phyloP scores from a whole-genome alignment of 2,797 vertebrate genomes.

The Arrhamphus sclerolepis region DNA sequence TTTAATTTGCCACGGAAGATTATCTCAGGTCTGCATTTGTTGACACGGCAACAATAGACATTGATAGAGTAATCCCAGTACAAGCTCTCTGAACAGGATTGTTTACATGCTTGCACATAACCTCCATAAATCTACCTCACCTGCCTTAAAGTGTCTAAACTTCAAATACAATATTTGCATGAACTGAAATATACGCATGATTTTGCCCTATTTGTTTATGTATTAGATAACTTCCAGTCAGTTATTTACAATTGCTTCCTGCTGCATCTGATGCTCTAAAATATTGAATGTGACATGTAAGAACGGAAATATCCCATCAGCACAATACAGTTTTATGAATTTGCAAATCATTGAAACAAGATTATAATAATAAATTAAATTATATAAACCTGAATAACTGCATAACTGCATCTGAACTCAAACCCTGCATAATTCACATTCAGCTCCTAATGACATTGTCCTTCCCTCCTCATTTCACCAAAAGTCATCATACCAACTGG shows the following conservation, averaged over 20 bases:
- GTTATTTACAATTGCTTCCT: neutral
- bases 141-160: neutral
- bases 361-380: conserved; percentile 48
- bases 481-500: conserved; percentile 4
- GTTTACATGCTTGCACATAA: too few species aligned
- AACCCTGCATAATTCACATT: conserved; percentile 18
- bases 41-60: too few species aligned
- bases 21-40: too few species aligned
- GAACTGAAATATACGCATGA: too few species aligned
- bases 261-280: neutral
- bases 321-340: neutral
- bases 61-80: too few species aligned
- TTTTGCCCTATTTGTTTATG: too few species aligned
- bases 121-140: too few species aligned
- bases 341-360: conserved; percentile 31
- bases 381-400: conserved; percentile 17
- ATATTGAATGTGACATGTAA: conserved; percentile 8
- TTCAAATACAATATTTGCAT: too few species aligned
- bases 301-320: neutral
- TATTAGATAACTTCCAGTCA: neutral
- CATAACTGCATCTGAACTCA: conserved; percentile 18
- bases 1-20: too few species aligned
- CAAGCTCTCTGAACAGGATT: too few species aligned
- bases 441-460: conserved; percentile 31
- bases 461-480: conserved; percentile 43